phyloP scores from a whole-genome alignment of 1,140 invertebrate genomes.

The Chionoecetes opilio region DNA sequence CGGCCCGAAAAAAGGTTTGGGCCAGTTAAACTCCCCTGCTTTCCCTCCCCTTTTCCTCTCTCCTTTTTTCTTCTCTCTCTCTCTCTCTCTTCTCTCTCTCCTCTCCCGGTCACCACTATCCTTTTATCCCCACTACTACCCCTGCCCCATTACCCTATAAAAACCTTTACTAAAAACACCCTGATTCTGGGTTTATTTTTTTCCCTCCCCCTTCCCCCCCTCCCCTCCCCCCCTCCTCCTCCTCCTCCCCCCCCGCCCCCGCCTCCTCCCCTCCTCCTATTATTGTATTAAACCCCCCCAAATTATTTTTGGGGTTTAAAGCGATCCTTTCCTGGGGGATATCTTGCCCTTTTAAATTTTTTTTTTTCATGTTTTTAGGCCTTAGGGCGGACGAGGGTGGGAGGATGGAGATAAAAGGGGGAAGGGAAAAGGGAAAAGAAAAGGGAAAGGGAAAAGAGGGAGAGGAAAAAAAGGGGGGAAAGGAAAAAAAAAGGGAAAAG shows the following conservation, averaged over 20 bases:
- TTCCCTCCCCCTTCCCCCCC: background rate
- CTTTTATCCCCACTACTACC: slow-evolving; percentile 36
- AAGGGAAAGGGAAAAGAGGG: background rate
- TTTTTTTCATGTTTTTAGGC: slow-evolving; percentile 77
- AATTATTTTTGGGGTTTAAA: slow-evolving; percentile 79
- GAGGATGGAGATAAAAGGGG: slow-evolving; percentile 50
- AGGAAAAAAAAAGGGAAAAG: background rate
- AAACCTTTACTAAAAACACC: background rate
- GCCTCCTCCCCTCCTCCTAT: slow-evolving; percentile 57
- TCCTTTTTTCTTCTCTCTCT: background rate
- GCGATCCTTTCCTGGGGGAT: slow-evolving; percentile 71
- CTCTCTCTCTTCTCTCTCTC: too few relatives aligned
- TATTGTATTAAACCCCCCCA: slow-evolving; percentile 77
- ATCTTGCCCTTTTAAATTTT: slow-evolving; percentile 74
- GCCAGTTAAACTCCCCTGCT: background rate
- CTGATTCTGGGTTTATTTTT: background rate
- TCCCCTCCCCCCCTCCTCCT: background rate
- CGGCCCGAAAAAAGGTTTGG: too few relatives aligned
- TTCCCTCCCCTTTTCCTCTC: background rate
- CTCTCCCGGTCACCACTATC: background rate
- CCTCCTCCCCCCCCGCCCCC: background rate
- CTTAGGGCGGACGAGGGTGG: slow-evolving; percentile 57
- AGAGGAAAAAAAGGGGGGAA: background rate
- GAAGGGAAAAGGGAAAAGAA: background rate
- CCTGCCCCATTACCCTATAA: background rate